Evolutionary conservation across 1,140 invertebrate species (phyloP), one percentile per base, ranked within the genome.

Genomic region (Chionoecetes opilio): DNA sequence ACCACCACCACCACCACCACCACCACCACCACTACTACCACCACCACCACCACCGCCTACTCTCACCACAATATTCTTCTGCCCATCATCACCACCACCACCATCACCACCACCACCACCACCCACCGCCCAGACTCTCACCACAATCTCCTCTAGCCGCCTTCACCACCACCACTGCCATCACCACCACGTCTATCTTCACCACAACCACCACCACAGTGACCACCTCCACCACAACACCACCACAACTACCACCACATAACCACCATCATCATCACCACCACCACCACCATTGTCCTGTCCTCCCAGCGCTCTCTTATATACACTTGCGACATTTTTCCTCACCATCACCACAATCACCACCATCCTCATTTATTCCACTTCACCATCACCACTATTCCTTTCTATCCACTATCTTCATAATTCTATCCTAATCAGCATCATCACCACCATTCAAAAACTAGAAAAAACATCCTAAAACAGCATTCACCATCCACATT

Each of bases 1-100:
- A 75, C 63, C 63, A 75, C 63, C 63, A 75, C 63, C 63, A 75
- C 63, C 63, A n/a, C 63, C 63, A 75, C 63, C n/a, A 75, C 41
- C 41, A 75, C 21, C 53, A 75, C 53, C 21, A 21, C 53, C 53
- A 21, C 53, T 21, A 21, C 53, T 21, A 75, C 53, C 53, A 75
- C 53, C 53, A 75, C 21, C 53, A 21, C 53, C 53, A 75, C 63
- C 63, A 75, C 63, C 63, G n/a, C 63, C 63, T 26, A 75, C 63
- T n/a, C 21, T 8, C 63, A 75, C 63, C 63, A 53, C 63, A 26
- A 75, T 8, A 17, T n/a, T 26, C 63, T n/a, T 26, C 53, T 21
- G 8, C 53, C 53, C 53, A 63, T 63, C 53, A 46, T 14, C 41
- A 63, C 53, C 53, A 6, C 53, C 53, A 63, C 53, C 53, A 63